Conservation (phyloP, 2,113 vertebrate genomes). For the Notarius lentiginosus region DNA sequence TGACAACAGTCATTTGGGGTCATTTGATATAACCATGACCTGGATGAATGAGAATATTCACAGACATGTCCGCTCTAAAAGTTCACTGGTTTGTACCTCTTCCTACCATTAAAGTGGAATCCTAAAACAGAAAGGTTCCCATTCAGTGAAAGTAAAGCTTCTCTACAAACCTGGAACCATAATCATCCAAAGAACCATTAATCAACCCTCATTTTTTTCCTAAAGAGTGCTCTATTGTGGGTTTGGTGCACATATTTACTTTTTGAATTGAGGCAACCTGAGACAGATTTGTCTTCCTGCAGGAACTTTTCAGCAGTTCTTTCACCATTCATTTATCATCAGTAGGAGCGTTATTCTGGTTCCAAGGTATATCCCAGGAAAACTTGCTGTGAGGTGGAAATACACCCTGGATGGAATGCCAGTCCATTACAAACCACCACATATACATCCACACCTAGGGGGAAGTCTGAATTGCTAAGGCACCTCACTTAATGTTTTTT, state of each 20-base stretch:
- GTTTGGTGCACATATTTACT: not conserved
- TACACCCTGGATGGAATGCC: no score
- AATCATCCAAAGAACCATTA: not conserved
- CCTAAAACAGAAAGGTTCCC: not conserved
- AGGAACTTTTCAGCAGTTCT: not conserved
- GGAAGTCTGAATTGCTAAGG: not conserved
- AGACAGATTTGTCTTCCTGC: not conserved
- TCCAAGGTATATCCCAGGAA: not conserved
- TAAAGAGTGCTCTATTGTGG: not conserved
- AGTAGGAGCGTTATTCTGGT: not conserved
- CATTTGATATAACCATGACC: no score
- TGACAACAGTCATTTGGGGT: no score
- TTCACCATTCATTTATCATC: not conserved
- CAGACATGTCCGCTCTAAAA: not conserved
- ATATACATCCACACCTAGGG: not conserved
- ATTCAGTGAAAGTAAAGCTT: not conserved
- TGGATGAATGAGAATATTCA: no score
- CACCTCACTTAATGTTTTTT: no score
- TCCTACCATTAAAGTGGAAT: not conserved
- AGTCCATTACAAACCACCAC: not conserved
- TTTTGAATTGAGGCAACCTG: not conserved
- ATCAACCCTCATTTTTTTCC: not conserved
- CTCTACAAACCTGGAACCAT: not conserved
- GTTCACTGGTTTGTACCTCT: not conserved
- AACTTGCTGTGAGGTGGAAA: not conserved